Evolutionary conservation across 53 echinoderm and acorn worm genomes (phyloP).

Genomic region (Echinometra lucunter): DNA sequence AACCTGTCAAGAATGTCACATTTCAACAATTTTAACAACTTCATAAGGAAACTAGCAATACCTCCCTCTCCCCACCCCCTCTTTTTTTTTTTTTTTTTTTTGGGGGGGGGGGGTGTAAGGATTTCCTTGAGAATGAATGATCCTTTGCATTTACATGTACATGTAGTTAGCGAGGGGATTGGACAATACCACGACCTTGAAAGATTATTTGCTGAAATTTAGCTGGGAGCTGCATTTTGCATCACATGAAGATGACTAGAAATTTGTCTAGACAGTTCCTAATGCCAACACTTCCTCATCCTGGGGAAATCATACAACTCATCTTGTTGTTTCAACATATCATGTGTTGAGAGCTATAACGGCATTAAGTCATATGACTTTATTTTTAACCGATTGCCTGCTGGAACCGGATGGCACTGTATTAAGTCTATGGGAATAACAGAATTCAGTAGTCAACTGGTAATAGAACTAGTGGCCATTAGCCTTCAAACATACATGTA

Average conservation of each 20-base stretch:
- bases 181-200: not conserved
- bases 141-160: not conserved
- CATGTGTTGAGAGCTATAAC: not conserved
- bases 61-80: not conserved
- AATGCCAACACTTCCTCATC: constrained; percentile 30
- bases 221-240: constrained; percentile 10
- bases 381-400: not conserved
- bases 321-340: not conserved
- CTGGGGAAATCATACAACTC: not conserved
- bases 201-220: constrained; percentile 41
- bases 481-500: too few species aligned
- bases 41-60: not conserved
- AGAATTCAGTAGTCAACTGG: too few species aligned
- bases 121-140: too few species aligned
- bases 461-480: too few species aligned
- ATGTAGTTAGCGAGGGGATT: not conserved
- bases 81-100: not conserved
- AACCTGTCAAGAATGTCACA: not conserved
- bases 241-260: constrained; percentile 48
- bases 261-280: constrained; percentile 40
- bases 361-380: not conserved
- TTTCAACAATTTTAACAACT: not conserved
- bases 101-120: too few species aligned
- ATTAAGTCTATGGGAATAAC: too few species aligned
- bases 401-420: too few species aligned